These are phyloP conservation scores for Caerostris darwini DNA, from an alignment of 1,140 invertebrate species.

Conservation along the genomic window DNA sequence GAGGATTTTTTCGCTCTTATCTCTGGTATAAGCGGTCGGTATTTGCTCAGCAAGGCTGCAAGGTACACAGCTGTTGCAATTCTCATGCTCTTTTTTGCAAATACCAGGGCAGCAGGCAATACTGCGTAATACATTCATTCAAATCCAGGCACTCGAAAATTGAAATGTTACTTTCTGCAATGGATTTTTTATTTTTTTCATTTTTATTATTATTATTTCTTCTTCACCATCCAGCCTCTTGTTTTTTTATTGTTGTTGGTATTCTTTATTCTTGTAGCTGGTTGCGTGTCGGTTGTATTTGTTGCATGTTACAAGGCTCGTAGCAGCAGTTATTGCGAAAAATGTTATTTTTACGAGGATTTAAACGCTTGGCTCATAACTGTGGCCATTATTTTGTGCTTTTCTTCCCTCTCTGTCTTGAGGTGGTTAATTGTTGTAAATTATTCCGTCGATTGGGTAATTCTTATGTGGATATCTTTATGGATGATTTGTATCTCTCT, in stretches of 20 bases:
- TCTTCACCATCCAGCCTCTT: background rate
- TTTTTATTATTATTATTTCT: background rate
- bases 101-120: slow-evolving; percentile 1
- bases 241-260: too few species aligned
- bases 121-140: slow-evolving; percentile 30
- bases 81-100: background rate
- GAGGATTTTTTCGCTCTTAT: too few species aligned
- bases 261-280: background rate
- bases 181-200: background rate
- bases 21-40: too few species aligned
- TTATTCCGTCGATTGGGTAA: background rate
- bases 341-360: slow-evolving; percentile 33
- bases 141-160: slow-evolving; percentile 17
- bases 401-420: background rate
- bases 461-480: background rate
- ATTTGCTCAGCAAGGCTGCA: too few species aligned
- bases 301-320: slow-evolving; percentile 17
- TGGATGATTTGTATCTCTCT: slow-evolving; percentile 6
- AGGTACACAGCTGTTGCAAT: background rate
- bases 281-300: background rate
- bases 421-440: slow-evolving; percentile 21
- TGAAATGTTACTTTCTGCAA: slow-evolving; percentile 36
- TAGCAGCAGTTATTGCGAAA: background rate
- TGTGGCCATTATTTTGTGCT: slow-evolving; percentile 4
- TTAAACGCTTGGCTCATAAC: slow-evolving; percentile 35